phyloP scores from a whole-genome alignment of 2,113 vertebrate genomes.

The Crotalus horridus region DNA sequence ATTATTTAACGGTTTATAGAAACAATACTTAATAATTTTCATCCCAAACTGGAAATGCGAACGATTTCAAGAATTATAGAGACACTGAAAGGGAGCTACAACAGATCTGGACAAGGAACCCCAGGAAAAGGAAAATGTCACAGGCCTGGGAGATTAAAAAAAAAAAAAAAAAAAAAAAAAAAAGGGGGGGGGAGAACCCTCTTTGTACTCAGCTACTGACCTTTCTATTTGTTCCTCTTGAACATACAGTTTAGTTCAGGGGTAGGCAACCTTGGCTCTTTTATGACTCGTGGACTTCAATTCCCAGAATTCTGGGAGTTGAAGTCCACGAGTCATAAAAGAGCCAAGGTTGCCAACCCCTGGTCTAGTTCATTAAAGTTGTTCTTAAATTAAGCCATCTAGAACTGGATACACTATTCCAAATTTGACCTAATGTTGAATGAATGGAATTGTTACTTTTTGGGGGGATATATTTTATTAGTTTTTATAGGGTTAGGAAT shows the following conservation, averaged over 20 bases:
- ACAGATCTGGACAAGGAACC: background rate
- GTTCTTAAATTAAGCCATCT: background rate
- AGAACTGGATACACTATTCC: background rate
- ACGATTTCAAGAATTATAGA: background rate
- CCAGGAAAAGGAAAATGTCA: background rate
- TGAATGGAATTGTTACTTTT: background rate
- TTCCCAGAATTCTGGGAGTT: no score
- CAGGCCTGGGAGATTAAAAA: background rate
- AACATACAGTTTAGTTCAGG: background rate
- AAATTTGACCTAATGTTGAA: background rate
- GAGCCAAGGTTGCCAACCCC: no score
- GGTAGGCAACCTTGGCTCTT: no score
- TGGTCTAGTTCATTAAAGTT: background rate
- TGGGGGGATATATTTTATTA: no score
- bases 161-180: background rate
- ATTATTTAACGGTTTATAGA: background rate
- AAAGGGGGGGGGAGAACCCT: background rate
- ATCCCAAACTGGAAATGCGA: background rate
- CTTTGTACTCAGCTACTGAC: background rate
- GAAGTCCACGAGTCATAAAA: no score
- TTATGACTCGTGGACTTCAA: no score
- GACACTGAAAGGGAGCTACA: no score
- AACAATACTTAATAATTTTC: background rate
- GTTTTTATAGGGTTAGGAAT: no score
- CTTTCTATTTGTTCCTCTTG: background rate